These are phyloP conservation scores for Athalia rosae DNA, from an alignment of 2,888 invertebrate genomes.

Conservation along the genomic window DNA sequence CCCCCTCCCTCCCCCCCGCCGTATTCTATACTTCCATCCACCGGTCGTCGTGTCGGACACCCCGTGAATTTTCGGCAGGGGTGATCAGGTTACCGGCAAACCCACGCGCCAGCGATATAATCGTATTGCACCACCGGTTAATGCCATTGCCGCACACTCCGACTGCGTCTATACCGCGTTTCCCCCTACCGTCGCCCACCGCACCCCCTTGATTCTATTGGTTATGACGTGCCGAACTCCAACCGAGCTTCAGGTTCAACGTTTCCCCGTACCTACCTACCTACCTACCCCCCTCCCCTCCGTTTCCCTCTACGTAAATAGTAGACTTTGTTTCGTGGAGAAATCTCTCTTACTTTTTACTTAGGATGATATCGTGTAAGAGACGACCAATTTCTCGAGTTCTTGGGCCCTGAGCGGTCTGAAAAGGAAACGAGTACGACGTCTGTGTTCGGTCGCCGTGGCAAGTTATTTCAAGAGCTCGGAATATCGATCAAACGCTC, in stretches of 20 bases:
- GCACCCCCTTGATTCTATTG: conserved; percentile 54
- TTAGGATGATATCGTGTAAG: conserved; percentile 16
- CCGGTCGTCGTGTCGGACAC: conserved; percentile 48
- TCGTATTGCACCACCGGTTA: conserved; percentile 72
- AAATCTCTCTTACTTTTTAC: conserved; percentile 11
- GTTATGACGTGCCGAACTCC: conserved; percentile 45
- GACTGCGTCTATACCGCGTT: conserved; percentile 60
- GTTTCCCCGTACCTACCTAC: not conserved
- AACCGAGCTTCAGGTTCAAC: conserved; percentile 23
- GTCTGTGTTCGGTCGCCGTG: conserved; percentile 1
- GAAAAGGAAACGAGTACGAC: not conserved
- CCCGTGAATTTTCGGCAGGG: conserved; percentile 67
- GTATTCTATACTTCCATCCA: too few relatives aligned
- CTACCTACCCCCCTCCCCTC: not conserved
- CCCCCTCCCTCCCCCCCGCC: too few relatives aligned
- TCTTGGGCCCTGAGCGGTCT: conserved; percentile 4
- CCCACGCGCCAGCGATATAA: conserved; percentile 70
- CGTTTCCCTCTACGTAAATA: not conserved
- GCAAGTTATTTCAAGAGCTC: conserved; percentile 45
- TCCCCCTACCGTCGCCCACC: conserved; percentile 49
- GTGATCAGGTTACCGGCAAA: conserved; percentile 71
- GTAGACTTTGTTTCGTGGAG: not conserved
- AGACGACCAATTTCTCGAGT: not conserved
- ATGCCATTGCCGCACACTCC: conserved; percentile 71
- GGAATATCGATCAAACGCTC: conserved; percentile 45